These are phyloP conservation scores for Poicephalus meyeri DNA, from an alignment of 2,113 vertebrate genomes.

Conservation along the genomic window DNA sequence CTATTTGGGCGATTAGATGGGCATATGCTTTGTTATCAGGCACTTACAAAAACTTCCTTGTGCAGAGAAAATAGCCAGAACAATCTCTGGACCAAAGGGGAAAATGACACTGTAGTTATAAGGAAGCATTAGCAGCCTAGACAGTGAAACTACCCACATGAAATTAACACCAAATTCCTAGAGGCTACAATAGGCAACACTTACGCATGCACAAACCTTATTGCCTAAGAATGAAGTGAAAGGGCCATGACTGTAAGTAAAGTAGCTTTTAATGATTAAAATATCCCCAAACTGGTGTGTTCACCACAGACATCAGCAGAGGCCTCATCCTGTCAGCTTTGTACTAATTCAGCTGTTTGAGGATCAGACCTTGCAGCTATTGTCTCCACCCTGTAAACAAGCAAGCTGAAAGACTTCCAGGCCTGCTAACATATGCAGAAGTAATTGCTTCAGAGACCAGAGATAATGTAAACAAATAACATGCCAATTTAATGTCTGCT, in stretches of 20 bases:
- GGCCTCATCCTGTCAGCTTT: background rate
- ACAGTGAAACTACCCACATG: background rate
- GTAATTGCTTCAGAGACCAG: background rate
- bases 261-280: background rate
- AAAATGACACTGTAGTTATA: background rate
- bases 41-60: background rate
- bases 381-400: background rate
- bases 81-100: background rate
- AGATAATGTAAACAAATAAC: background rate
- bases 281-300: background rate
- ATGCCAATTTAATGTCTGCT: background rate
- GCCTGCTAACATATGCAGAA: background rate
- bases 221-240: background rate
- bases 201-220: background rate
- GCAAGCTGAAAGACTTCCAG: background rate
- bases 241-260: background rate
- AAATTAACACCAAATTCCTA: slow-evolving; percentile 18
- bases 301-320: background rate
- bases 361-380: background rate
- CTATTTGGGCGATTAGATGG: background rate
- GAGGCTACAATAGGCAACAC: background rate
- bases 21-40: background rate
- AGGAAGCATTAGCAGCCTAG: background rate
- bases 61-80: background rate
- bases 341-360: background rate